Conservation (phyloP, 2,797 vertebrate species). For the Sarcophilus harrisii region DNA sequence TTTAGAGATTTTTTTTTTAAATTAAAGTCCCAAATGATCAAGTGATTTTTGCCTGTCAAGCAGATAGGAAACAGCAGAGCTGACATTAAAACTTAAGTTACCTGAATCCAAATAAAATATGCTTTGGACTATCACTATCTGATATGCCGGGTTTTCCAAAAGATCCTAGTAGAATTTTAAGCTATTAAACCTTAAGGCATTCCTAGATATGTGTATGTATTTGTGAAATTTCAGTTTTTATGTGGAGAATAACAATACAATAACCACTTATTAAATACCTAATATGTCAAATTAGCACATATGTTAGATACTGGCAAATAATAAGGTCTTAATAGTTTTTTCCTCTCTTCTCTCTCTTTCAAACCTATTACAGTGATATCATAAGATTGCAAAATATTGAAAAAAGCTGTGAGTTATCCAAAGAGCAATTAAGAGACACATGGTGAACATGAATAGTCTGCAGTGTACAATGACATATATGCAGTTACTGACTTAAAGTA, state of each 20-base stretch:
- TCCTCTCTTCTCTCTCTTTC: background rate
- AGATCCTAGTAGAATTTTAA: background rate
- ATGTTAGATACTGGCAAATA: background rate
- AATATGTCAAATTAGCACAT: background rate
- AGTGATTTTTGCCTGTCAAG: background rate
- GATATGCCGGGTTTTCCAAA: background rate
- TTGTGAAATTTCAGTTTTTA: background rate
- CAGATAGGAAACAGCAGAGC: background rate
- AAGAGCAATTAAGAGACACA: background rate
- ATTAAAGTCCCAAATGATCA: background rate
- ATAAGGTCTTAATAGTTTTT: no score
- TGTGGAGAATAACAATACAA: background rate
- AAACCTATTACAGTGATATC: background rate
- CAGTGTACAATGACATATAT: background rate
- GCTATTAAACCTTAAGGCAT: background rate
- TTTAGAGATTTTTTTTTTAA: background rate
- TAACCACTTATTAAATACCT: background rate
- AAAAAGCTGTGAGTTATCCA: background rate
- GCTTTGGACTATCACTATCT: background rate
- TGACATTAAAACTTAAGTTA: background rate
- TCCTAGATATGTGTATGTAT: background rate
- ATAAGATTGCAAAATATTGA: background rate
- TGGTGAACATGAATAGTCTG: background rate
- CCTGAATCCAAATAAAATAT: background rate
- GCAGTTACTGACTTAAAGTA: background rate